Percentiles rank a stretch among this genome's conserved stretches.
Conservation (phyloP, 2,888 invertebrate species). For the Exephanes ischioxanthus region DNA sequence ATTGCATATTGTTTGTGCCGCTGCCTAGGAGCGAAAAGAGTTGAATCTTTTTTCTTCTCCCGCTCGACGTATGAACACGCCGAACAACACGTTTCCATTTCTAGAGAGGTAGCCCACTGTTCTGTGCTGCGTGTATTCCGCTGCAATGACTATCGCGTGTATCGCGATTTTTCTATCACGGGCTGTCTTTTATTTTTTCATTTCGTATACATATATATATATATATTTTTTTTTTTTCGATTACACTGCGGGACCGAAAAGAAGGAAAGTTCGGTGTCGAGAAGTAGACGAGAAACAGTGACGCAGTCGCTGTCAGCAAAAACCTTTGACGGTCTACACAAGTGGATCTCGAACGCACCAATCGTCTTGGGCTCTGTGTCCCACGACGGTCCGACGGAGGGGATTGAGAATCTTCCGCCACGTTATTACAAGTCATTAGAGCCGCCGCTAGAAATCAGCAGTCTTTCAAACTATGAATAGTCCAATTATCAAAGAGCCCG, state of each 20-base stretch:
- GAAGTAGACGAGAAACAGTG: background rate
- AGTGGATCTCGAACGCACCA: constrained; percentile 75
- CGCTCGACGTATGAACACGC: constrained; percentile 63
- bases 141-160: constrained; percentile 8
- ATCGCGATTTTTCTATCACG: constrained; percentile 30
- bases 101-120: constrained; percentile 32
- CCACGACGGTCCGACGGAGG: constrained; percentile 26
- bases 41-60: constrained; percentile 51
- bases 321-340: constrained; percentile 80
- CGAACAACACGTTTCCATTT: constrained; percentile 63
- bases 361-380: background rate
- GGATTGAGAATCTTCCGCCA: constrained; percentile 62
- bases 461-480: constrained; percentile 80
- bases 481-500: constrained; percentile 59
- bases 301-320: constrained; percentile 72
- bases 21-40: constrained; percentile 48
- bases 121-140: constrained; percentile 67
- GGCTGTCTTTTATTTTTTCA: constrained; percentile 16
- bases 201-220: background rate
- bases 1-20: constrained; percentile 67
- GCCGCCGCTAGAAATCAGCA: constrained; percentile 83
- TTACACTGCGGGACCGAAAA: background rate
- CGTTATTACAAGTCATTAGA: constrained; percentile 83
- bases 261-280: constrained; percentile 53
- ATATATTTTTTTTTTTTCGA: background rate